phyloP scores from a whole-genome alignment of 2,888 invertebrate species.

The Choreutis nemorana region DNA sequence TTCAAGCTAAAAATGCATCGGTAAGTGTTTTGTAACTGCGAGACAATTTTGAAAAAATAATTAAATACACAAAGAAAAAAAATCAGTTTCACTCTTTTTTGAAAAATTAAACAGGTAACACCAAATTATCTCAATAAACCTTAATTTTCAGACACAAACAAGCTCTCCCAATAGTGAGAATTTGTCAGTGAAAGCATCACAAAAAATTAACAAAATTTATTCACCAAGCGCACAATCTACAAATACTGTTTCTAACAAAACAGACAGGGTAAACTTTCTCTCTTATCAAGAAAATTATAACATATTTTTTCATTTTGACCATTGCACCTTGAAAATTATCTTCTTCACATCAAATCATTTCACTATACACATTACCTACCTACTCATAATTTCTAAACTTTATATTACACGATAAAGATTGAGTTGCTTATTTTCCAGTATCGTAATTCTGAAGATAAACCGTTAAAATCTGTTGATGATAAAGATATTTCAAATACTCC shows the following conservation, averaged over 20 bases:
- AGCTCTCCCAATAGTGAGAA: constrained; percentile 53
- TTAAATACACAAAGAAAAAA: no score
- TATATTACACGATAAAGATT: neutral
- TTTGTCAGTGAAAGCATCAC: constrained; percentile 61
- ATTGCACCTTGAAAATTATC: no score
- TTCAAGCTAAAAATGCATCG: constrained; percentile 67
- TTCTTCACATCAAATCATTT: neutral
- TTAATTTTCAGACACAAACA: constrained; percentile 49
- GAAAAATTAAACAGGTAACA: no score
- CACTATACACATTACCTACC: neutral
- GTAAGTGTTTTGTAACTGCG: constrained; percentile 42
- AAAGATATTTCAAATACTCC: constrained; percentile 18
- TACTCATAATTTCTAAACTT: neutral
- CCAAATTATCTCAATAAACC: neutral
- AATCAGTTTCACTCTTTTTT: no score
- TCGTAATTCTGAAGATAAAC: neutral
- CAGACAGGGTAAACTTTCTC: constrained; percentile 1
- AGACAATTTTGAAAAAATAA: no score
- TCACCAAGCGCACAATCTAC: constrained; percentile 43
- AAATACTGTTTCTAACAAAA: constrained; percentile 36
- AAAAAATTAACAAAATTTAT: constrained; percentile 52
- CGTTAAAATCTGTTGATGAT: constrained; percentile 18
- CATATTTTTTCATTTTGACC: no score
- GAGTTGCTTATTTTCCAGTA: neutral
- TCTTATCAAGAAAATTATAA: neutral